Conservation (phyloP, 2,113 vertebrate species). For the Sinosuthora webbiana region DNA sequence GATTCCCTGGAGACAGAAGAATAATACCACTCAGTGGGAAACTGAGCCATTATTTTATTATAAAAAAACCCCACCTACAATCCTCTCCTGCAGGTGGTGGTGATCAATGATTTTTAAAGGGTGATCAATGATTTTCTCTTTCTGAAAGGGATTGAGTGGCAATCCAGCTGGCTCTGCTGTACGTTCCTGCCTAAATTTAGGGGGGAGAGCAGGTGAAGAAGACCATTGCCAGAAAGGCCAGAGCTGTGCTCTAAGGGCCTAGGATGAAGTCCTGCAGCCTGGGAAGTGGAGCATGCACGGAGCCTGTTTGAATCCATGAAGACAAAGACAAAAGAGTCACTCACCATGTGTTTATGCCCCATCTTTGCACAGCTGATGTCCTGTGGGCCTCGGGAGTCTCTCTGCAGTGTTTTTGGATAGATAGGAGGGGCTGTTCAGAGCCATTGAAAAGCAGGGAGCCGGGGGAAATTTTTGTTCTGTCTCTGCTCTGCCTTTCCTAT, state of each 20-base stretch:
- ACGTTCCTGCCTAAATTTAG: neutral
- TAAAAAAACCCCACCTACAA: neutral
- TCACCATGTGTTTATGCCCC: neutral
- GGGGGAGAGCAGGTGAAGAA: neutral
- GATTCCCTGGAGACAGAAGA: neutral
- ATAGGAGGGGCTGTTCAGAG: neutral
- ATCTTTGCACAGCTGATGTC: neutral
- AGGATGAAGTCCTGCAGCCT: neutral
- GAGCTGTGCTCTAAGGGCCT: neutral
- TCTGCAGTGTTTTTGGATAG: neutral
- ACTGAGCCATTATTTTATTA: neutral
- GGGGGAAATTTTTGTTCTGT: neutral
- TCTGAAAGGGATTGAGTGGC: neutral
- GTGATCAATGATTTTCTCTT: neutral
- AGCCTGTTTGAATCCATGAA: neutral
- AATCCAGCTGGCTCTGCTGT: neutral
- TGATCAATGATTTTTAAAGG: neutral
- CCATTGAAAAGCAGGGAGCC: neutral
- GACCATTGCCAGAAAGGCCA: neutral
- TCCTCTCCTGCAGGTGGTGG: neutral
- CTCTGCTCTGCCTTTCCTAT: neutral
- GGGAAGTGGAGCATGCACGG: rapidly evolving
- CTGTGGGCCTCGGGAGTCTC: neutral
- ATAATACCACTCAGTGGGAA: neutral
- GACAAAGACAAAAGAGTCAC: neutral